Conservation (phyloP, 2,113 vertebrate species). For the Oreochromis tanganicae region DNA sequence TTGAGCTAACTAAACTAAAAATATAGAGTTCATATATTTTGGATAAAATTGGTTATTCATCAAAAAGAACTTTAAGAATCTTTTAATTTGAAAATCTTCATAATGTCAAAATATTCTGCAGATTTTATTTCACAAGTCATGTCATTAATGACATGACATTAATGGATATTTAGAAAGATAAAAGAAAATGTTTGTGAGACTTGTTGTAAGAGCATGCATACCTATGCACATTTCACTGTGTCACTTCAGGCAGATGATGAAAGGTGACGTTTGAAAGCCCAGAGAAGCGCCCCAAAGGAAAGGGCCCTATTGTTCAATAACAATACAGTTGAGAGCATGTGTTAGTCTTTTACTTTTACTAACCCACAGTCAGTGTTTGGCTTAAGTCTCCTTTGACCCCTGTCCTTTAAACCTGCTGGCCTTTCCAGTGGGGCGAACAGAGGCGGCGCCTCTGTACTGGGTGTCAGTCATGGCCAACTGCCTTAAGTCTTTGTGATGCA, state of each 20-base stretch:
- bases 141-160: no score
- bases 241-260: constrained; percentile 30
- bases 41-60: background rate
- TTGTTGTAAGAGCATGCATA: background rate
- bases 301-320: constrained; percentile 41
- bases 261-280: constrained; percentile 18
- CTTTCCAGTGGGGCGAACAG: constrained; percentile 22
- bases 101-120: background rate
- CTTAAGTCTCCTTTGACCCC: constrained; percentile 43
- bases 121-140: background rate
- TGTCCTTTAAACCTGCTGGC: constrained; percentile 34
- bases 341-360: constrained; percentile 38
- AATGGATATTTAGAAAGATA: background rate
- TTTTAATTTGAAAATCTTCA: background rate
- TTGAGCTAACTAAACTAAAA: background rate
- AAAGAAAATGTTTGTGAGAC: background rate
- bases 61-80: background rate
- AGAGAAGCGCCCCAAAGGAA: background rate
- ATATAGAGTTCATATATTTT: background rate
- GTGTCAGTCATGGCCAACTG: constrained; percentile 62
- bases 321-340: constrained; percentile 34
- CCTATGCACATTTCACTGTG: constrained; percentile 5
- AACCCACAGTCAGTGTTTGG: constrained; percentile 8
- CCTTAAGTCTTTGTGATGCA: constrained; percentile 64
- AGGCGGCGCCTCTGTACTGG: constrained; percentile 1